Base-by-base conservation (phyloP, 2,888 invertebrate genomes). In the Agrochola lota region DNA sequence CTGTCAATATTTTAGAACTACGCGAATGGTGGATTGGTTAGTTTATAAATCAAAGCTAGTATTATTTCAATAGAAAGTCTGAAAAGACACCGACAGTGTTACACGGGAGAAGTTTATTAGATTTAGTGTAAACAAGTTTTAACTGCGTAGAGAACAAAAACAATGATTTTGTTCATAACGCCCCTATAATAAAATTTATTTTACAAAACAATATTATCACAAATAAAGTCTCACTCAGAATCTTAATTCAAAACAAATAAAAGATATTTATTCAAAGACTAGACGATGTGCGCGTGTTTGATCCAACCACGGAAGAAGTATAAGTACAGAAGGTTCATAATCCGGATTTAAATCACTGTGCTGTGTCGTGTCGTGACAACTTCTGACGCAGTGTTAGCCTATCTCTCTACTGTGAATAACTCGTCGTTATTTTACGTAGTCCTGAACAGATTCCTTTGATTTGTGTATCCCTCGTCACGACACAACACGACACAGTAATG, bases 1-100 rank as follows among this genome's bases (percentile, higher is more conserved):
- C 40, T 40, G 35, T 59, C 59, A 82, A 74, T 81, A 23, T 40
- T 55, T 73, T 55, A 62, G 43, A 79, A 52, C 40, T 64, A 59
- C 4, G 12, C 49, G 40, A 30, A 55, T 62, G 9, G 43, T 46
- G 17, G 15, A 77, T 80, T 62, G 43, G 71, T 43, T 40, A 5
- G 20, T 20, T 79, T 55, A 17, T 43, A 5, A 15, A 69, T 52
- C 23, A 40, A 59, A 46, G 15, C 17, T 49, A 20, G 23, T 35
- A 26, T 57, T 30, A n/a, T 40, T 20, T 17, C 0, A 12, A 23
- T 35, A 40, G 1, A 35, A 35, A 20, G 15, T 46, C 3, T 35
- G 20, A 55, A 35, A 35, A 35, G 2, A 57, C 11, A 15, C 20
- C 17, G 12, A n/a, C n/a, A 20, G 43, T 43, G n/a, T 9, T 7